Percentiles rank a stretch among this genome's conserved stretches.
These are phyloP conservation scores for Oceanodroma leucorhoa DNA, from an alignment of 2,797 vertebrate genomes.

Conservation along the genomic window DNA sequence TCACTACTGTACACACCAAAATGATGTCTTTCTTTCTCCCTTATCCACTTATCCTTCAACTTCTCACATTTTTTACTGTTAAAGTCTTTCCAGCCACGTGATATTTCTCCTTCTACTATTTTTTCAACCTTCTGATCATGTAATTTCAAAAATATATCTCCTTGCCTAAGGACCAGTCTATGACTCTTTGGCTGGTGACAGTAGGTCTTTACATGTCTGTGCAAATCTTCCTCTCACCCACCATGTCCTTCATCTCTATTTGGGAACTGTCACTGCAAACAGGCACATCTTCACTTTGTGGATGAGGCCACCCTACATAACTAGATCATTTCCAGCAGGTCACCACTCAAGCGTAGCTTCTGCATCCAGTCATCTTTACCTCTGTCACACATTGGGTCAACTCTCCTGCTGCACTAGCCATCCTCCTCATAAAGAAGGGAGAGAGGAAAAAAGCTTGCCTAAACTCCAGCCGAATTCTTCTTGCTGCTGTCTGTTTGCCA, in stretches of 20 bases:
- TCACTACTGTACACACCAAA: not conserved
- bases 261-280: not conserved
- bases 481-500: not conserved
- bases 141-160: not conserved
- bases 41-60: not conserved
- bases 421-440: not conserved
- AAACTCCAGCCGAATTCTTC: not conserved
- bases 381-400: not conserved
- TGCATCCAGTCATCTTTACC: not conserved
- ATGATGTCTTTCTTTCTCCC: not conserved
- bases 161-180: not conserved
- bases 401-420: not conserved
- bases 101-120: not conserved
- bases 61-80: not conserved
- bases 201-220: not conserved
- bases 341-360: not conserved
- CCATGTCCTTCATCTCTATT: fast-evolving
- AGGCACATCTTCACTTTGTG: not conserved
- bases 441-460: not conserved
- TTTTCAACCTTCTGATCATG: not conserved
- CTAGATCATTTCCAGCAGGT: not conserved
- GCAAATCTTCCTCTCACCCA: not conserved
- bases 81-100: not conserved
- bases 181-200: not conserved
- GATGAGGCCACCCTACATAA: not conserved